Evolutionary conservation across 2,888 invertebrate species (phyloP).

Genomic region (Aphrophora alni): DNA sequence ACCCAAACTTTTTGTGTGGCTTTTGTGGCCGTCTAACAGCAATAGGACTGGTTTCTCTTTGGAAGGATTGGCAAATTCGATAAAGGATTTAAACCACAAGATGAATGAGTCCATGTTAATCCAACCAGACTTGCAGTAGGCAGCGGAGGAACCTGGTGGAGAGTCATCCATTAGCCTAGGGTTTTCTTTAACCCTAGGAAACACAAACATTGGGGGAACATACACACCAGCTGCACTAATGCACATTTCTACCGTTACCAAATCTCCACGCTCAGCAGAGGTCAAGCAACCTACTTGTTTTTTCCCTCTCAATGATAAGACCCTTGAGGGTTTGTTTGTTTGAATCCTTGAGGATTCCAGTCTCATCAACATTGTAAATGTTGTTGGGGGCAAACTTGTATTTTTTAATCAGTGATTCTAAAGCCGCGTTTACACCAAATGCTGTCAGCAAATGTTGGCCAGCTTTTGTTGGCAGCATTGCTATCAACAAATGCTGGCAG

Average conservation of each 20-base stretch:
- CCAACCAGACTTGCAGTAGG: slow-evolving; percentile 40
- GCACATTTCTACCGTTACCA: slow-evolving; percentile 9
- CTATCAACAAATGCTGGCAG: no score
- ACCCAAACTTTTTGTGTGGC: slow-evolving; percentile 34
- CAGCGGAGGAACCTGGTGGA: slow-evolving; percentile 43
- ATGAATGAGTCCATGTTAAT: not conserved
- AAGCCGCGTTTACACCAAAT: no score
- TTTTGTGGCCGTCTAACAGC: slow-evolving; percentile 30
- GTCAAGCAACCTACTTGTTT: not conserved
- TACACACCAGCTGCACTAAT: slow-evolving; percentile 3
- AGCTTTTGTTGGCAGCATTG: no score
- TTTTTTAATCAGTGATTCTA: slow-evolving; percentile 12
- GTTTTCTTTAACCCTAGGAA: slow-evolving; percentile 16
- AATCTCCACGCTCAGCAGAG: slow-evolving; percentile 21
- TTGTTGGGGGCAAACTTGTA: slow-evolving; percentile 26
- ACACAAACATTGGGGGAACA: slow-evolving; percentile 20
- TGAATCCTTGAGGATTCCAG: slow-evolving; percentile 36
- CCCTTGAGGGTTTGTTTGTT: slow-evolving; percentile 36
- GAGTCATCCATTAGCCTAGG: slow-evolving; percentile 34
- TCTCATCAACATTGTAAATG: slow-evolving; percentile 47
- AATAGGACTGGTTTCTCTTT: slow-evolving; percentile 18
- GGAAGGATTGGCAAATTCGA: slow-evolving; percentile 17
- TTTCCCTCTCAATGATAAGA: slow-evolving; percentile 2
- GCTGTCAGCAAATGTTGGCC: no score
- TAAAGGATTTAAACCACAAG: not conserved